Conservation (phyloP, 2,888 invertebrate genomes). For the Calameuta pallipes region DNA sequence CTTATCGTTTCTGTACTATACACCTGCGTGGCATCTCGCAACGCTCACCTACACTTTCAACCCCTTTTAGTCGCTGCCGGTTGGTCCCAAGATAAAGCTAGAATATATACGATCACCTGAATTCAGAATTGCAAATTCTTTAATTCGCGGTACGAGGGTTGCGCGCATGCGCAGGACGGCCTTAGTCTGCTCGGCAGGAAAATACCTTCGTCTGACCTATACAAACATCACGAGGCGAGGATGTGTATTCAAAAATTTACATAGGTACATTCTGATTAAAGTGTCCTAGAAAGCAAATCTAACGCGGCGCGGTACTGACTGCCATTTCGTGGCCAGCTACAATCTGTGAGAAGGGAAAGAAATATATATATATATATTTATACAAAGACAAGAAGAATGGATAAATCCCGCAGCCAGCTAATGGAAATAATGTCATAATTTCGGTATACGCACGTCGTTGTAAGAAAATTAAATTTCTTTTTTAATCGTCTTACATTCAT, state of each 20-base stretch:
- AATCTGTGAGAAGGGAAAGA: not conserved
- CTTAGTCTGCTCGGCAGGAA: slow-evolving; percentile 49
- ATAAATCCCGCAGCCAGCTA: not conserved
- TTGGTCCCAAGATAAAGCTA: not conserved
- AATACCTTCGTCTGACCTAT: slow-evolving; percentile 65
- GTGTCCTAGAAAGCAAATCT: slow-evolving; percentile 66
- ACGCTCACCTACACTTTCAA: not conserved
- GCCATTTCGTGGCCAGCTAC: slow-evolving; percentile 18
- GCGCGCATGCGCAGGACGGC: slow-evolving; percentile 31
- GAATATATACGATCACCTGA: slow-evolving; percentile 48
- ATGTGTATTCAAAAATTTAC: slow-evolving; percentile 67
- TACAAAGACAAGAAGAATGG: not conserved
- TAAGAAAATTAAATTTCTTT: not conserved
- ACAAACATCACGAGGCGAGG: slow-evolving; percentile 58
- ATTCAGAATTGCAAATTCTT: slow-evolving; percentile 67
- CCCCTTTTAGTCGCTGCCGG: not conserved
- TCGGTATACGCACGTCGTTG: not conserved
- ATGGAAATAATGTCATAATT: not conserved
- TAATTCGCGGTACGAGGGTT: slow-evolving; percentile 58
- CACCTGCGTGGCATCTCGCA: not conserved
- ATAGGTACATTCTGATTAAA: slow-evolving; percentile 67
- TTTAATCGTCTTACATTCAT: not conserved
- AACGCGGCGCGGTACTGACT: slow-evolving; percentile 49
- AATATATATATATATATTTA: not conserved
- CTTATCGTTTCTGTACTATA: not conserved